phyloP scores from a whole-genome alignment of 2,797 vertebrate genomes.

The Nannoperca obscura region DNA sequence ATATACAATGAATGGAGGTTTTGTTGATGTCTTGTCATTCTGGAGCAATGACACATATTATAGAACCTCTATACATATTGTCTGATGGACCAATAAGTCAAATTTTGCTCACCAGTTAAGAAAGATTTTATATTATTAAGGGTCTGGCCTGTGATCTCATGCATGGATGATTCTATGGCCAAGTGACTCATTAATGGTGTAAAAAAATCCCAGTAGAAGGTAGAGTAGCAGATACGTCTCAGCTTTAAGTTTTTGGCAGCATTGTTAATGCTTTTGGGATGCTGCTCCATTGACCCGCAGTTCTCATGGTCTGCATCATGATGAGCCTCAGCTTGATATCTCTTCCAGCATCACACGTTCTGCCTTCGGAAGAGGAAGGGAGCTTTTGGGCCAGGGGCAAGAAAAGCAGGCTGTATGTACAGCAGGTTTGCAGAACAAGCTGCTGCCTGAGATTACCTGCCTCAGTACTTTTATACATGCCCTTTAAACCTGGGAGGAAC shows the following conservation, averaged over 20 bases:
- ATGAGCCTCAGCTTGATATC: constrained; percentile 57
- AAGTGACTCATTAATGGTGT: constrained; percentile 44
- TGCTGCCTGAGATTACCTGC: constrained; percentile 43
- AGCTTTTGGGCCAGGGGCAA: constrained; percentile 15
- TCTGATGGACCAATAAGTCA: neutral
- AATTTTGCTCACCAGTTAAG: neutral
- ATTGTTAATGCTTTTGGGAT: constrained; percentile 59
- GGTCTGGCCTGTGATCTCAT: constrained; percentile 17
- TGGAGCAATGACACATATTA: constrained; percentile 1
- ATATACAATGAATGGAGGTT: neutral
- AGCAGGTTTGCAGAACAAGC: constrained; percentile 34
- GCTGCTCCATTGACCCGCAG: constrained; percentile 51
- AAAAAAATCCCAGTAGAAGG: constrained; percentile 13
- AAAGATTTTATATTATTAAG: constrained; percentile 28
- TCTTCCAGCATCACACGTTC: constrained; percentile 36
- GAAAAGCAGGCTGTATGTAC: neutral
- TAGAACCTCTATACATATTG: neutral
- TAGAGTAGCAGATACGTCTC: constrained; percentile 27
- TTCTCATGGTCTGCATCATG: constrained; percentile 65
- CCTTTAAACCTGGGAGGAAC: constrained; percentile 44
- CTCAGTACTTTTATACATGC: constrained; percentile 38
- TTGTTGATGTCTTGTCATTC: neutral
- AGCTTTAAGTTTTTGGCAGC: constrained; percentile 40
- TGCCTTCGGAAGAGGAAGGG: constrained; percentile 17
- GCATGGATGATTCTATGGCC: constrained; percentile 23